Base-by-base conservation (phyloP, 2,113 vertebrate genomes). In the Psettodes erumei region DNA sequence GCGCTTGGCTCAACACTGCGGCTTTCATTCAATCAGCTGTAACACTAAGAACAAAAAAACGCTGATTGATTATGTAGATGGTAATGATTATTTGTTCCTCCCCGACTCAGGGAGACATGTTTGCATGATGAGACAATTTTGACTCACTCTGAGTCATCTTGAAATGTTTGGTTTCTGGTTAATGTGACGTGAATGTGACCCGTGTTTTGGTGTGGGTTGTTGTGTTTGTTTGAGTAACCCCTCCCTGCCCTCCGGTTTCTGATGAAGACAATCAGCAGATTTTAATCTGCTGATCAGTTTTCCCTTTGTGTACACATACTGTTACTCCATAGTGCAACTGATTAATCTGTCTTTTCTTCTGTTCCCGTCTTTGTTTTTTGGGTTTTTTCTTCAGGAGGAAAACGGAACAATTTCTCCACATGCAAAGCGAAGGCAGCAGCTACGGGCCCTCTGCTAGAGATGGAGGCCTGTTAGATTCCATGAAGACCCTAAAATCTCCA, bases 401-500 rank as follows among this genome's bases (percentile, higher is more conserved):
- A 99, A 91, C 94, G 95, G 91, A 96, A 94, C 80, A 87, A 94
- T 78, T 98, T 98, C 95, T 96, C 97, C 84, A 96, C 96, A 64
- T 98, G 96, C 95, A 98, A 98, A 96, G 94, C 96, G 83, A 98
- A 98, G 96, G 94, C 97, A 88, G 96, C 96, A 86, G 94, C 96
- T 94, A 94, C 96, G 77, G 97, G 96, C 92, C 96, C 96, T 91
- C 96, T 98, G 91, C 95, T 98, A 83, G 97, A 99, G 95, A 98
- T 98, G 98, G 97, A 98, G 96, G 97, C 98, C 95, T 98, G 97
- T 92, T 99, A 96, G 96, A 89, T 89, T 84, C 87, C 86, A 88
- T 69, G 73, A 88, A 90, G 88, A 90, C 93, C 89, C 89, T 93
- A 91, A 89, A 84, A 87, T 72, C 75, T 81, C 88, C 79, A 84